Evolutionary conservation across 2,888 invertebrate species (phyloP), one percentile per base, ranked within the genome.

Genomic region (Caprella mutica): DNA sequence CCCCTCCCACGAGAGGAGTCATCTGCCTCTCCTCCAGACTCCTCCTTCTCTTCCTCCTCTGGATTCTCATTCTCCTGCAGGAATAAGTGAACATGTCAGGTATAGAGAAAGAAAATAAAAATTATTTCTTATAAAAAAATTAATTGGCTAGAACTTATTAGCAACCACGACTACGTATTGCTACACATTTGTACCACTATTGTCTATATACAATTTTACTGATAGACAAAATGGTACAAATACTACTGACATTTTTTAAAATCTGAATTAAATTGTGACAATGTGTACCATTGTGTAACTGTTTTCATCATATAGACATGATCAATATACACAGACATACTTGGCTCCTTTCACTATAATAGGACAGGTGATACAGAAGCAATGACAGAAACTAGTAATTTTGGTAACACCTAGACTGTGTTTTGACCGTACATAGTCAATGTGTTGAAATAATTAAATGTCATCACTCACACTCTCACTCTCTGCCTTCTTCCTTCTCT

Each of bases 401-500:
- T 12, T 12, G 35, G 14, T 12, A 35, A 12, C 35, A 35, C 14
- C 14, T 35, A 9, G 14, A 35, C 9, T 12, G 35, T 35, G 35
- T 35, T 35, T 35, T 12, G 14, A 12, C 14, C 9, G 14, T 12
- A 35, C 35, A 35, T 35, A 14, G 35, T 12, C 12, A 35, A 14
- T 35, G 35, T 12, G 14, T 35, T 12, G 35, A 9, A 12, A 35
- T 12, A 12, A 14, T 14, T 12, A 35, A 42, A 42, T 9, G n/a
- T 17, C n/a, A 42, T 9, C 78, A 60, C 64, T 60, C 44, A 64
- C 78, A 17, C 82, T 79, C 67, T 84, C 86, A 73, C 89, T 90
- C 67, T 90, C 90, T 75, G 88, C 87, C 80, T 88, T 90, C 73
- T 90, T 91, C 81, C 91, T 91, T 76, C 90, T 89, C 75, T 90